These are phyloP conservation scores for Neoseiulus cucumeris DNA, from an alignment of 1,140 invertebrate species.

Conservation along the genomic window DNA sequence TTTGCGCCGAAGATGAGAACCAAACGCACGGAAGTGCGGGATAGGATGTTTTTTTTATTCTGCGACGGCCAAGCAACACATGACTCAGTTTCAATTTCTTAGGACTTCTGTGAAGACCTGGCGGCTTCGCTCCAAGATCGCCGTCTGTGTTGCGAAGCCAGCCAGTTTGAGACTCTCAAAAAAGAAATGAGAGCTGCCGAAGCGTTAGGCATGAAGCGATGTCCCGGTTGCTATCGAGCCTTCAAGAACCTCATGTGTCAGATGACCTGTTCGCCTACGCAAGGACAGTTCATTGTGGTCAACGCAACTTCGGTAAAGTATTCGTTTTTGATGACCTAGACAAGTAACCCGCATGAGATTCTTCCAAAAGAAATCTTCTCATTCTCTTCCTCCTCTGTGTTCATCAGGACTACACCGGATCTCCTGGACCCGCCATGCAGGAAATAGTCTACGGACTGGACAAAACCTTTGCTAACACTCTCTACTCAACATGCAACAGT, in stretches of 20 bases:
- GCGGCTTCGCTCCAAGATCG: background rate
- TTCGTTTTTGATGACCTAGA: too few species aligned
- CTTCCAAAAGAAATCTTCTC: too few species aligned
- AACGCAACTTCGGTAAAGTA: background rate
- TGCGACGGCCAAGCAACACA: background rate
- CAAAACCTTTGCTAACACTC: background rate
- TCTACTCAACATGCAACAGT: background rate
- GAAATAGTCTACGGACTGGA: background rate
- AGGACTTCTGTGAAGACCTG: constrained; percentile 1
- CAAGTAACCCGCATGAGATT: too few species aligned
- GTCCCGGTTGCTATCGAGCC: background rate
- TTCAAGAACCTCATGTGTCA: constrained; percentile 10
- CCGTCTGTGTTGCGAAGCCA: background rate
- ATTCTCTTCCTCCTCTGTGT: background rate
- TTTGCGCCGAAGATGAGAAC: background rate
- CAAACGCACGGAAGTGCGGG: background rate
- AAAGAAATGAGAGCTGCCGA: background rate
- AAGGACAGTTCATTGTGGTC: background rate
- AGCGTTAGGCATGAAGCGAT: background rate
- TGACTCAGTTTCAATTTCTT: background rate
- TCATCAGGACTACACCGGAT: background rate
- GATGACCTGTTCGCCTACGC: background rate
- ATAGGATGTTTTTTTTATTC: background rate
- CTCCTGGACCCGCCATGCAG: background rate
- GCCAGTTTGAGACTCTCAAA: background rate